Percentiles rank a stretch among this genome's conserved stretches.
These are phyloP conservation scores for Sterrhoptilus dennistouni DNA, from an alignment of 2,113 vertebrate species.

Conservation along the genomic window DNA sequence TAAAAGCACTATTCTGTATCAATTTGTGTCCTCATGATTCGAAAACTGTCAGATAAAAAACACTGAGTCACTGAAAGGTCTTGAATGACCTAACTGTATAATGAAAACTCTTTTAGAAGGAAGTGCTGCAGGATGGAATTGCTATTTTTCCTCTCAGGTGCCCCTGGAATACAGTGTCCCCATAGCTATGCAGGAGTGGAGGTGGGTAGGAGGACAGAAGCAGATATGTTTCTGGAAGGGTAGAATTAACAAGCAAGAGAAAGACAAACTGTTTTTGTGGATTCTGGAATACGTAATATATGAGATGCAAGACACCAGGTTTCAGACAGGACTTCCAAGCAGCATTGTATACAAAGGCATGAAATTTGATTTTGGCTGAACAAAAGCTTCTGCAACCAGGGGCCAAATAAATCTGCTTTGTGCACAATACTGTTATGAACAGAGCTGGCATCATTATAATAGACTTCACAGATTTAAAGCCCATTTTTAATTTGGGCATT, in stretches of 20 bases:
- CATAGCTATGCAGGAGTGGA: background rate
- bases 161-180: background rate
- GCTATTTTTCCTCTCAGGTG: background rate
- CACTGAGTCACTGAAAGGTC: background rate
- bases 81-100: background rate
- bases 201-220: background rate
- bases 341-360: background rate
- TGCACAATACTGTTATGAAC: background rate
- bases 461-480: background rate
- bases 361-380: conserved; percentile 9
- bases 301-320: background rate
- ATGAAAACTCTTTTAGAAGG: background rate
- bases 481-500: background rate
- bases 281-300: background rate
- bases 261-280: background rate
- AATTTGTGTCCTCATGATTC: background rate
- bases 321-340: background rate
- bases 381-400: background rate
- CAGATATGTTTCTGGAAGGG: background rate
- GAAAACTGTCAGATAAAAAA: background rate
- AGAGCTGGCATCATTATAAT: background rate
- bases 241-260: background rate
- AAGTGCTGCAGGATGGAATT: background rate
- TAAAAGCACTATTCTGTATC: background rate
- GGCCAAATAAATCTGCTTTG: background rate